Conservation (phyloP, 1,140 invertebrate genomes). For the Heliconius congener region DNA sequence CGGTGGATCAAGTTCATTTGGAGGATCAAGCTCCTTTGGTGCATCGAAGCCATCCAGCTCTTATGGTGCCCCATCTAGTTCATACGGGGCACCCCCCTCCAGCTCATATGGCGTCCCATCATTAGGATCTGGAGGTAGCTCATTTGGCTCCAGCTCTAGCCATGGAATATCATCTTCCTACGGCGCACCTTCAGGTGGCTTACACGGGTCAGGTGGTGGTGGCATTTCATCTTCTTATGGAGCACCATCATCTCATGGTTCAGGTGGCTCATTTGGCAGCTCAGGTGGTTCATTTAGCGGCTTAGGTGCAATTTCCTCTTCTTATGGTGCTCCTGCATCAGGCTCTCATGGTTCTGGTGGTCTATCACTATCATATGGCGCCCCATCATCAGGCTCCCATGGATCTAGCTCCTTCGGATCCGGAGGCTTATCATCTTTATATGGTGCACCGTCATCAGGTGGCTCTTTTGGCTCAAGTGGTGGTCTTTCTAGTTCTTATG, state of each 20-base stretch:
- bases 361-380: constrained; percentile 53
- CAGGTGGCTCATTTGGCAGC: constrained; percentile 38
- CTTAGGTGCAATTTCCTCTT: constrained; percentile 49
- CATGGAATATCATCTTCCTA: constrained; percentile 28
- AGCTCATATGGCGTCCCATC: constrained; percentile 59
- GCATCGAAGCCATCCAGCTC: constrained; percentile 66
- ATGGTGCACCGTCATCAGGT: constrained; percentile 54
- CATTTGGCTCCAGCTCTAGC: constrained; percentile 47
- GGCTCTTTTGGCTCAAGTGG: constrained; percentile 20
- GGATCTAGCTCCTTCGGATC: constrained; percentile 40
- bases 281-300: constrained; percentile 56
- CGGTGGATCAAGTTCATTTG: constrained; percentile 40
- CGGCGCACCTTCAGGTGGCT: constrained; percentile 46
- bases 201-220: constrained; percentile 28
- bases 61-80: constrained; percentile 58
- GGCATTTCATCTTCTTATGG: constrained; percentile 56
- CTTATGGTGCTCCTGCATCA: constrained; percentile 58
- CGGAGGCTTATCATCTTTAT: constrained; percentile 49
- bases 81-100: constrained; percentile 63
- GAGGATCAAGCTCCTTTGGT: constrained; percentile 44
- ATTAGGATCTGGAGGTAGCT: constrained; percentile 34
- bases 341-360: constrained; percentile 51
- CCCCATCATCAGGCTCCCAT: constrained; percentile 43
- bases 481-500: constrained; percentile 38
- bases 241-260: constrained; percentile 46